A percentile compares a stretch with the other conserved stretches of the same genome.
These are phyloP conservation scores for Patiria miniata DNA, from an alignment of 35 echinoderm and acorn worm species.

Conservation along the genomic window DNA sequence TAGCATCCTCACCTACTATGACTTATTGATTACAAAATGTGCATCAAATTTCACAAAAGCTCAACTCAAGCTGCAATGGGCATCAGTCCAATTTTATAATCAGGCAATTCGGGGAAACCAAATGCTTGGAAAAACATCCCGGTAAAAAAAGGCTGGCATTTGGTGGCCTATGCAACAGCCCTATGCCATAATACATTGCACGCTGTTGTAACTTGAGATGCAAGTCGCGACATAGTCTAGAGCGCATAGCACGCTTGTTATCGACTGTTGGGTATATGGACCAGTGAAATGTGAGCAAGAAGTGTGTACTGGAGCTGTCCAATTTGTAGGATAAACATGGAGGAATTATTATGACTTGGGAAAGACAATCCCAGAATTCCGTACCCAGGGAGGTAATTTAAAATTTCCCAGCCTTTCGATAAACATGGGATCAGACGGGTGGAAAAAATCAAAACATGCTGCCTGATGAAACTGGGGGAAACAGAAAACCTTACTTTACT, in stretches of 20 bases:
- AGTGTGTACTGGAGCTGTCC: not conserved
- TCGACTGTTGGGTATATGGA: not conserved
- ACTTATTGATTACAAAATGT: not conserved
- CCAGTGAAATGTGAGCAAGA: slow-evolving; percentile 15
- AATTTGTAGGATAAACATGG: slow-evolving; percentile 23
- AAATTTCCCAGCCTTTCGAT: not conserved
- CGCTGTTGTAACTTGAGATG: not conserved
- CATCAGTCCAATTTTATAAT: slow-evolving; percentile 3
- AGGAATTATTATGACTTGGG: slow-evolving; percentile 6
- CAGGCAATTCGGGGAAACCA: not conserved
- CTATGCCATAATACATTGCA: not conserved
- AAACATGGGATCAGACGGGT: not conserved
- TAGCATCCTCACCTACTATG: not conserved
- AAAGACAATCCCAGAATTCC: too few relatives aligned
- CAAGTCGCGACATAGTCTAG: not conserved
- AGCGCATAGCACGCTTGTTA: slow-evolving; percentile 4
- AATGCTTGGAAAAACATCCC: slow-evolving; percentile 3
- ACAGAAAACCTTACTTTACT: not conserved
- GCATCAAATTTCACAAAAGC: slow-evolving; percentile 6
- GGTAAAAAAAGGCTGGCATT: slow-evolving; percentile 15
- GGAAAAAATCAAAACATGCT: slow-evolving; percentile 6
- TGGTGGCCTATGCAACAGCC: not conserved
- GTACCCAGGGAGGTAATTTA: too few relatives aligned
- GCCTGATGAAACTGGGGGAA: not conserved
- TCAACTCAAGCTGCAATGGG: slow-evolving; percentile 5